Conservation (phyloP, 2,113 vertebrate genomes). For the Pipra filicauda region DNA sequence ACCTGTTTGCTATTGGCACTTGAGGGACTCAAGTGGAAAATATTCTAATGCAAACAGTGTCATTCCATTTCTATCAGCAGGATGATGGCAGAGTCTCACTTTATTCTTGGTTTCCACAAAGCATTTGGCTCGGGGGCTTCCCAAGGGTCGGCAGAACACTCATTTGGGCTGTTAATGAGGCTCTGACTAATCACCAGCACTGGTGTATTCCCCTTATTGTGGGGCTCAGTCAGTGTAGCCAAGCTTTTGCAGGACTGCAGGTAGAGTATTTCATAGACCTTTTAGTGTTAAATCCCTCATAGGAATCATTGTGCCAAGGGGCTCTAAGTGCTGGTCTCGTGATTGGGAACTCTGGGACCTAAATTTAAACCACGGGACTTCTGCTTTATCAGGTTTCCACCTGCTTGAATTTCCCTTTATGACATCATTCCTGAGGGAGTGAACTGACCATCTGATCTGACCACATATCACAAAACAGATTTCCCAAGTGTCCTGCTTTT, state of each 20-base stretch:
- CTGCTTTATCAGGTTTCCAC: background rate
- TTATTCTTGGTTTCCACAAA: background rate
- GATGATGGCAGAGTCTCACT: background rate
- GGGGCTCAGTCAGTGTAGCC: background rate
- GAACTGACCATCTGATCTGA: constrained; percentile 13
- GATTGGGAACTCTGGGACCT: background rate
- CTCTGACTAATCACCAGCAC: background rate
- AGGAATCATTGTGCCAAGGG: background rate
- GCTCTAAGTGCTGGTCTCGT: background rate
- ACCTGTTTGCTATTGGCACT: constrained; percentile 23
- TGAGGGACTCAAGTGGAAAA: background rate
- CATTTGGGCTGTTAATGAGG: constrained; percentile 11
- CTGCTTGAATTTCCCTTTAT: constrained; percentile 48
- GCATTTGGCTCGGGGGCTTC: background rate
- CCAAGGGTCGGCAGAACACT: background rate
- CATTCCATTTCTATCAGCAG: background rate
- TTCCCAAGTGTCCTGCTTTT: constrained; percentile 72
- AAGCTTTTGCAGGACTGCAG: constrained; percentile 1
- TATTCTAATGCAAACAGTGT: background rate
- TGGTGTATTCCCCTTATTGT: background rate
- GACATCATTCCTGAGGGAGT: background rate
- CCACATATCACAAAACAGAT: constrained; percentile 36
- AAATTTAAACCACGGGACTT: background rate
- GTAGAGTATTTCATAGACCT: background rate
- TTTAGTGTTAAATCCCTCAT: background rate